Base-by-base conservation (phyloP, 2,113 vertebrate species). In the Lamprotornis superbus region DNA sequence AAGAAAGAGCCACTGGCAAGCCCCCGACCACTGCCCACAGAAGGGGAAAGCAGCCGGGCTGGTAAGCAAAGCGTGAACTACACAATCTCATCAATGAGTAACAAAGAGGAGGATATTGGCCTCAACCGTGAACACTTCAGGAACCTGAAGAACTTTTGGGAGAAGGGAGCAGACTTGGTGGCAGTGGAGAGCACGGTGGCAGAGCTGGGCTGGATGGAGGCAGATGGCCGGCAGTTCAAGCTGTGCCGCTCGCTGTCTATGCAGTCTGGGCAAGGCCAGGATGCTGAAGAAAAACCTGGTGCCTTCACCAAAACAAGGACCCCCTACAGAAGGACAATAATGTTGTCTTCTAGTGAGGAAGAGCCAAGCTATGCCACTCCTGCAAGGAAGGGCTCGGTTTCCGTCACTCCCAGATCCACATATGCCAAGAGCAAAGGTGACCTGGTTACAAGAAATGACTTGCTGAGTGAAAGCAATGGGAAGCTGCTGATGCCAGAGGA, bases 111-210 rank as follows among this genome's bases (percentile, higher is more conserved):
- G 50, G 97, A 95, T 14, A 84, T 91, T 0, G 81, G 92, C n/a
- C 59, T 98, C 0, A 44, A 98, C 47, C 95, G 57, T 1, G 96
- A 93, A 4, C 97, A 89, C 42, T 98, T 98, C 92, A 97, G 84
- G 84, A 98, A 71, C 83, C 7, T 98, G 89, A 98, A 89, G 91
- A 90, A 82, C 52, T 98, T 98, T 23, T 98, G 98, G 98, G 98
- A 98, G 94, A 97, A 97, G 69, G 97, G 95, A 73, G 95, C 93
- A 5, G 97, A 95, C 13, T 35, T 52, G 10, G 57, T 52, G 35
- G n/a, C 21, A 9, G 78, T 6, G 10, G 81, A 47, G 17, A 52
- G 40, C 1, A 1, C 30, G 21, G 83, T 1, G 0, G 55, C 89
- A 12, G 71, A 77, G 30, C 40, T 9, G 0, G 28, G 60, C 42